phyloP scores from a whole-genome alignment of 92 coral and sea anemone species.

The Palythoa grandiflora region DNA sequence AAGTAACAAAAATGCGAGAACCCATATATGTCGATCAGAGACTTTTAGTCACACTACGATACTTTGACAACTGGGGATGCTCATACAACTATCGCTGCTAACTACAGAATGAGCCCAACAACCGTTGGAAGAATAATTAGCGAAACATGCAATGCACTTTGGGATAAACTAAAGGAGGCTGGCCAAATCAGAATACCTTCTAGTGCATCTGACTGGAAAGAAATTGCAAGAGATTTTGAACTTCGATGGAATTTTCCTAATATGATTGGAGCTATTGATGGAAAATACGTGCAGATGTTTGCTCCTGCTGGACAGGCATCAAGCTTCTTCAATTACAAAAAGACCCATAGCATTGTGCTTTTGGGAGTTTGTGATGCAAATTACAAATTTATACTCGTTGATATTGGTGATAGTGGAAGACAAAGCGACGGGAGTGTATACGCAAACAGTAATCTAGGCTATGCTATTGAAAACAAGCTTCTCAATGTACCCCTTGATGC shows the following conservation, averaged over 20 bases:
- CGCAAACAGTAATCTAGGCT: constrained; percentile 7
- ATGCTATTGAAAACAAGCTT: constrained; percentile 13
- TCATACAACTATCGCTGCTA: constrained; percentile 22
- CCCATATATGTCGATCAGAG: constrained; percentile 11
- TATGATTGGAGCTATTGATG: constrained; percentile 14
- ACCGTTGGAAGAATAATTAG: constrained; percentile 2
- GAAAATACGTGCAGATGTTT: constrained; percentile 14
- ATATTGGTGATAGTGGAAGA: constrained; percentile 10
- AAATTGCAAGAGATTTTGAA: constrained; percentile 15
- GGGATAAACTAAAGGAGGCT: constrained; percentile 9
- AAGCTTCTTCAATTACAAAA: constrained; percentile 12
- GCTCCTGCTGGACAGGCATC: constrained; percentile 12
- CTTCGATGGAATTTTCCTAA: constrained; percentile 2
- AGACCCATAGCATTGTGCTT: constrained; percentile 12
- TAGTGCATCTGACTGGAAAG: background rate
- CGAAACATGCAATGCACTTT: background rate
- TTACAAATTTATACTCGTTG: constrained; percentile 1
- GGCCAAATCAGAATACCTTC: constrained; percentile 3
- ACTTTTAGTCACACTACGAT: constrained; percentile 21
- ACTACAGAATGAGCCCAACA: constrained; percentile 12
- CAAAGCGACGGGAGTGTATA: background rate
- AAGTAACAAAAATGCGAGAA: constrained; percentile 22
- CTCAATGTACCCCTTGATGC: constrained; percentile 13
- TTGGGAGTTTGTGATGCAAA: constrained; percentile 8
- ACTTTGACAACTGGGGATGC: constrained; percentile 25